Evolutionary conservation across 2,797 vertebrate species (phyloP).

Genomic region (Agapornis canus): DNA sequence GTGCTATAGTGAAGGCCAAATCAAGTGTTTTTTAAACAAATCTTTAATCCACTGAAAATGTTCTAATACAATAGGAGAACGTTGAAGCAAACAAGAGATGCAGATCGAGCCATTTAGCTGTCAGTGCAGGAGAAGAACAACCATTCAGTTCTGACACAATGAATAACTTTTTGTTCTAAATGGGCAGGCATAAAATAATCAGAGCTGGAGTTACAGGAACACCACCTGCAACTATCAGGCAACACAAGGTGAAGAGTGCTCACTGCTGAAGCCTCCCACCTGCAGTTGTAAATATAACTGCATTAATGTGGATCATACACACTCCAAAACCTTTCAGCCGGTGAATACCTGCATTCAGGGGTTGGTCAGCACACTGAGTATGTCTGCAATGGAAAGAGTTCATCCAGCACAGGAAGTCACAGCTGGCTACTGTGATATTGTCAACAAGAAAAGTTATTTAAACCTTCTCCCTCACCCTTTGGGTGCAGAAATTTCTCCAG

Average conservation of each 20-base stretch:
- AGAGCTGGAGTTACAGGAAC: neutral
- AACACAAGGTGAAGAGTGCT: neutral
- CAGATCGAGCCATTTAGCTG: neutral
- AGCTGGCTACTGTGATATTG: neutral
- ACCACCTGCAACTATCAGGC: neutral
- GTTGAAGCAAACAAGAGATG: neutral
- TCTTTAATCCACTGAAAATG: neutral
- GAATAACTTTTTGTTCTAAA: neutral
- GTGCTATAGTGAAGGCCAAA: neutral
- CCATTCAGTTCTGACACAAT: neutral
- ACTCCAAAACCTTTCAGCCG: neutral
- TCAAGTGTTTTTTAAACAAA: neutral
- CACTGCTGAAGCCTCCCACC: fast-evolving
- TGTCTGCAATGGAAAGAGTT: neutral
- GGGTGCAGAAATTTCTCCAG: no score
- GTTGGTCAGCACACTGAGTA: fast-evolving
- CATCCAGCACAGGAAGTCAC: neutral
- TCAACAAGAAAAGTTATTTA: neutral
- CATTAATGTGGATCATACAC: fast-evolving
- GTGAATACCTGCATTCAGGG: neutral
- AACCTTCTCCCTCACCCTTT: neutral
- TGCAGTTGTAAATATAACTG: neutral
- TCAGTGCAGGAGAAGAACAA: neutral
- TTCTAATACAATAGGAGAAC: neutral
- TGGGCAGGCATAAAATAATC: neutral